A percentile compares a stretch with the other conserved stretches of the same genome.
These are phyloP conservation scores for Temnothorax longispinosus DNA, from an alignment of 1,140 invertebrate species.

Conservation along the genomic window DNA sequence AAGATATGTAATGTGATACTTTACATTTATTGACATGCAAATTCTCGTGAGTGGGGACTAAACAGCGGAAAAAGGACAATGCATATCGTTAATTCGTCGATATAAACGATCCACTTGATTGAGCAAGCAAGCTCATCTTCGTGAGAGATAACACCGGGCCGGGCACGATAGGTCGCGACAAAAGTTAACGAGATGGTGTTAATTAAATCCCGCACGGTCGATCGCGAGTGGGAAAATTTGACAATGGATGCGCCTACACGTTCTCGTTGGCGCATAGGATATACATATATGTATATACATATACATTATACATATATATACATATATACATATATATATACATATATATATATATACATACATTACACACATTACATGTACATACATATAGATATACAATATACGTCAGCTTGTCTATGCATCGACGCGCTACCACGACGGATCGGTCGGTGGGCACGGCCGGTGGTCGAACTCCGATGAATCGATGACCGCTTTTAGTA, in stretches of 20 bases:
- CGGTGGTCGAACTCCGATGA: constrained; percentile 69
- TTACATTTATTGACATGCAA: neutral
- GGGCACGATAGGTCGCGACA: constrained; percentile 58
- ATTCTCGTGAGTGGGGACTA: constrained; percentile 7
- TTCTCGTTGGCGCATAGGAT: constrained; percentile 4
- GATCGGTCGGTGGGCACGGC: constrained; percentile 54
- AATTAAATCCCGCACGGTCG: constrained; percentile 72
- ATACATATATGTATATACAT: neutral
- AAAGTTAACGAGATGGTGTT: constrained; percentile 76
- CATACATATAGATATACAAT: constrained; percentile 9
- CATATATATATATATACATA: neutral
- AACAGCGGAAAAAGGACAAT: constrained; percentile 21
- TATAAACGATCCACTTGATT: constrained; percentile 48
- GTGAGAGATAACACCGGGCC: constrained; percentile 49
- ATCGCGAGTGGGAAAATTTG: constrained; percentile 72
- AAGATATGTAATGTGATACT: neutral
- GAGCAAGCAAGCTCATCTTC: constrained; percentile 63
- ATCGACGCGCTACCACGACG: constrained; percentile 44
- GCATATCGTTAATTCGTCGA: constrained; percentile 59
- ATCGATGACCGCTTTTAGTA: constrained; percentile 78
- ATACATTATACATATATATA: neutral
- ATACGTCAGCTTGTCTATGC: constrained; percentile 55
- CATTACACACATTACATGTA: neutral
- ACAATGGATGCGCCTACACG: constrained; percentile 60
- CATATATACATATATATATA: constrained; percentile 13